Evolutionary conservation across 2,888 invertebrate species (phyloP).

Genomic region (Schizotus pectinicornis): DNA sequence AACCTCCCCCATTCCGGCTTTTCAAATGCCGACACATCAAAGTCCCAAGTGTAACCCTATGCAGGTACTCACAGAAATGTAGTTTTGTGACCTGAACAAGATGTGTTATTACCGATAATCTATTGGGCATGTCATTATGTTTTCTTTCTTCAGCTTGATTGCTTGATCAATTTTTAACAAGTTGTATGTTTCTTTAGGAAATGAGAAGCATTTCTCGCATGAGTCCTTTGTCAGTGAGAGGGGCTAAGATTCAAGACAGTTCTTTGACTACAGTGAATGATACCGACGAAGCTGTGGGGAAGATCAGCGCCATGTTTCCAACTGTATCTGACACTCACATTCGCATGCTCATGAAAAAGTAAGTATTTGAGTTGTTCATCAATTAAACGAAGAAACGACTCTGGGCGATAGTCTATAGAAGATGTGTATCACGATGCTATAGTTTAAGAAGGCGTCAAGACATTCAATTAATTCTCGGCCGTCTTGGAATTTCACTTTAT

Average conservation of each 20-base stretch:
- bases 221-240: slow-evolving; percentile 48
- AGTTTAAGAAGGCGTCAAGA: too few relatives aligned
- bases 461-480: too few relatives aligned
- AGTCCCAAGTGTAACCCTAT: slow-evolving; percentile 66
- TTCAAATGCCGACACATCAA: slow-evolving; percentile 66
- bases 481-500: too few relatives aligned
- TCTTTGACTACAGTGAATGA: slow-evolving; percentile 65
- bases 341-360: slow-evolving; percentile 86
- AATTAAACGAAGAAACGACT: not conserved
- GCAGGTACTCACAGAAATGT: slow-evolving; percentile 51
- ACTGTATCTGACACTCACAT: slow-evolving; percentile 90
- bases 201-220: slow-evolving; percentile 42
- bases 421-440: not conserved
- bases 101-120: slow-evolving; percentile 20
- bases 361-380: slow-evolving; percentile 57
- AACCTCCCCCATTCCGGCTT: slow-evolving; percentile 69
- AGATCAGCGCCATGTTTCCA: slow-evolving; percentile 88
- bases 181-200: slow-evolving; percentile 42
- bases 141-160: not conserved
- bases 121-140: slow-evolving; percentile 1
- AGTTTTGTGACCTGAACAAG: slow-evolving; percentile 8
- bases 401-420: too few relatives aligned
- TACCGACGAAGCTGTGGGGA: slow-evolving; percentile 76
- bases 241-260: slow-evolving; percentile 44
- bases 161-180: not conserved